A percentile compares a stretch with the other conserved stretches of the same genome.
Evolutionary conservation across 1,140 invertebrate species (phyloP).

Genomic region (Centruroides vittatus): DNA sequence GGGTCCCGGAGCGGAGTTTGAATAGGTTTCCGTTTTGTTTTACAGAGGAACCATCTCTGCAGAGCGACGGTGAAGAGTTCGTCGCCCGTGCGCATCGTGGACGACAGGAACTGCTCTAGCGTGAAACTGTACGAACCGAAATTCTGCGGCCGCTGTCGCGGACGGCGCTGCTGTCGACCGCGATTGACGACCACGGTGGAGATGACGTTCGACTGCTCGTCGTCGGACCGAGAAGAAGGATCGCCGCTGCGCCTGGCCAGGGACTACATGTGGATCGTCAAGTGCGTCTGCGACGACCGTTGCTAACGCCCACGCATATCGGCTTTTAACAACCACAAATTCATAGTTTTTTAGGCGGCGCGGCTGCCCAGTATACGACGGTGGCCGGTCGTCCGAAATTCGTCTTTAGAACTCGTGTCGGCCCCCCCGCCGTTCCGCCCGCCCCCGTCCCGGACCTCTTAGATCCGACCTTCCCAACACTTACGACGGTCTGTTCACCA

Average conservation of each 20-base stretch:
- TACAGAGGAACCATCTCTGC: slow-evolving; percentile 46
- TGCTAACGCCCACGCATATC: not conserved
- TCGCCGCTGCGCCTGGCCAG: slow-evolving; percentile 3
- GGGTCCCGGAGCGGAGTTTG: too few species aligned
- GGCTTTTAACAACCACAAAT: too few species aligned
- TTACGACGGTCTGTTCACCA: too few species aligned
- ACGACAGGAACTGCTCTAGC: slow-evolving; percentile 43
- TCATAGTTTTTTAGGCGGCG: too few species aligned
- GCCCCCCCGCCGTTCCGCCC: too few species aligned
- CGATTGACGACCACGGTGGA: slow-evolving; percentile 40
- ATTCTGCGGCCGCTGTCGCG: slow-evolving; percentile 42
- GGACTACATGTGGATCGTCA: slow-evolving; percentile 18
- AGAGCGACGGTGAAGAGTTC: slow-evolving; percentile 42
- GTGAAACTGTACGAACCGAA: slow-evolving; percentile 44
- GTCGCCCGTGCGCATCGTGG: slow-evolving; percentile 35
- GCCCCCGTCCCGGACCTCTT: too few species aligned
- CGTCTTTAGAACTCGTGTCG: too few species aligned
- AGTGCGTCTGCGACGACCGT: slow-evolving; percentile 12
- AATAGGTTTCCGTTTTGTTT: slow-evolving; percentile 3
- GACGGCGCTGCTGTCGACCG: slow-evolving; percentile 41
- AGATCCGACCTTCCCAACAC: too few species aligned
- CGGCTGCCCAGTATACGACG: too few species aligned
- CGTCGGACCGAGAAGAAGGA: not conserved
- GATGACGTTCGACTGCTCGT: slow-evolving; percentile 30
- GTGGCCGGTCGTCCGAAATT: too few species aligned